Evolutionary conservation across 2,113 vertebrate genomes (phyloP).

Genomic region (Fregata magnificens): DNA sequence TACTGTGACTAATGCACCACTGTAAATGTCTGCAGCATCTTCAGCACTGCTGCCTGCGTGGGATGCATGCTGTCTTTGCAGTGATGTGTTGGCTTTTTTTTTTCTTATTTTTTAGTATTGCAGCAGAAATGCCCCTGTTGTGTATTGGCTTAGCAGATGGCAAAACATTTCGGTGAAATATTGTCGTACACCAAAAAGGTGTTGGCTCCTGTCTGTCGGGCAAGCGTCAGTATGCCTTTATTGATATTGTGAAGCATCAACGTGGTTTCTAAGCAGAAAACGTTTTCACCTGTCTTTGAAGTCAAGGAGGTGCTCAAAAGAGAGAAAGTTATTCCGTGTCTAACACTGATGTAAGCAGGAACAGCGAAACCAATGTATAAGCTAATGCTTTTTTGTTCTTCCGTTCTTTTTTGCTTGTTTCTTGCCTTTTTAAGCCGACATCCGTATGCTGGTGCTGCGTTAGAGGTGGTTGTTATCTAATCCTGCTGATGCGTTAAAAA

Average conservation of each 20-base stretch:
- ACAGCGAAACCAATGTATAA: not conserved
- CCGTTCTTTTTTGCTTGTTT: not conserved
- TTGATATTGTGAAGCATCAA: not conserved
- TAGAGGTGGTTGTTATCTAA: conserved; percentile 37
- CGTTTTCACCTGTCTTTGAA: not conserved
- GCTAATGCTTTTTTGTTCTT: not conserved
- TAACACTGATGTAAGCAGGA: not conserved
- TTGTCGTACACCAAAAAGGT: not conserved
- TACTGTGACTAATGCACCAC: not conserved
- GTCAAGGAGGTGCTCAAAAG: not conserved
- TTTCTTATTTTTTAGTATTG: not conserved
- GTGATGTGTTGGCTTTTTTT: not conserved
- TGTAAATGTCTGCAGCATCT: not conserved
- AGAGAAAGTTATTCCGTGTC: not conserved
- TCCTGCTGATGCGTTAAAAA: conserved; percentile 12
- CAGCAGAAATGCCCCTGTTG: not conserved
- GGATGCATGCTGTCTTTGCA: not conserved
- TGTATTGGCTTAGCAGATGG: not conserved
- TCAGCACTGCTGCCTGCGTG: not conserved
- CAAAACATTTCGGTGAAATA: not conserved
- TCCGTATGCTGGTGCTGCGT: not conserved
- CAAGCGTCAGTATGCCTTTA: not conserved
- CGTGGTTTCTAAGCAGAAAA: not conserved
- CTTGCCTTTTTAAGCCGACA: not conserved
- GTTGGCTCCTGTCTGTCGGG: not conserved